Base-by-base conservation (phyloP, 2,113 vertebrate species). In the Amblyopsis rosae region DNA sequence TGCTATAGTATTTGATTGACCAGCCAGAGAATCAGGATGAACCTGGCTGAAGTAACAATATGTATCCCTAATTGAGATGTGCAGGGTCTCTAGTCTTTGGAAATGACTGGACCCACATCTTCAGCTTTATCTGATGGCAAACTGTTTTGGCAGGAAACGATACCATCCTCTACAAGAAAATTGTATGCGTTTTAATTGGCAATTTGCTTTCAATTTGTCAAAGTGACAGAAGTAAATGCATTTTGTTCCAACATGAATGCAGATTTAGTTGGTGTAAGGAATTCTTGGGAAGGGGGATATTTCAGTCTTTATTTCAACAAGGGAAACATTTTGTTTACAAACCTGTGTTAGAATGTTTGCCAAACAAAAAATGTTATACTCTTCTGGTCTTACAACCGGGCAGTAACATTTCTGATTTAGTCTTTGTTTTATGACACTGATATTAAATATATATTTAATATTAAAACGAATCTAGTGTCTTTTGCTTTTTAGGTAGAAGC, bases 291-390 rank as follows among this genome's bases (percentile, higher is more conserved):
- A 63, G 71, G 64, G 67, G 13, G 54, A 63, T 65, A 61, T 50
- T 64, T 62, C 56, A 72, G 79, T 81, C 75, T 89, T 88, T 90
- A 86, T 91, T 92, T 91, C 83, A 87, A 76, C 84, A 89, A 91
- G 90, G 89, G 90, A 91, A 88, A 87, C 69, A 12, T 69, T 90
- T 72, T 71, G 88, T 93, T 92, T 91, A 93, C 91, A 90, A 82
- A 85, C 78, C 86, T 91, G 87, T 89, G 83, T 88, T 87, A 65
- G 72, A 82, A 75, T 82, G 73, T 89, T 90, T 89, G 87, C 82
- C 88, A 81, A 86, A 75, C 70, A 64, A 50, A 55, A 70, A 55
- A 86, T 76, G 82, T 74, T 45, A 70, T 26, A 82, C 56, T 79
- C 80, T 87, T 77, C 71, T 79, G 82, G 79, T 83, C 55, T 79